A percentile compares a stretch with the other conserved stretches of the same genome.
Conservation (phyloP, 2,113 vertebrate genomes). For the zebrafish (Danio rerio) region DNA sequence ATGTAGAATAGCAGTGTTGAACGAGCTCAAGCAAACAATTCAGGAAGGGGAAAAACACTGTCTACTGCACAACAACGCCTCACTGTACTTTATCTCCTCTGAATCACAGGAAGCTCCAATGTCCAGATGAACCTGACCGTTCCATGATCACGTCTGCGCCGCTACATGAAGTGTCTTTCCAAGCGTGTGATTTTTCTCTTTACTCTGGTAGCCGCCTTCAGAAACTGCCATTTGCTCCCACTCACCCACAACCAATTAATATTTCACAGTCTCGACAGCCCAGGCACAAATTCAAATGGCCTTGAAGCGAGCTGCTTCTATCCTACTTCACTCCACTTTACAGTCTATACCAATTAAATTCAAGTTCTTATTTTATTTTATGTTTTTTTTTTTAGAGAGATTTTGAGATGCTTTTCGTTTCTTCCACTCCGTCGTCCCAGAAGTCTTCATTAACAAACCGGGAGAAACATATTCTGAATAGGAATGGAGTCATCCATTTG, state of each 20-base stretch:
- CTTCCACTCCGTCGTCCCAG: constrained; percentile 56
- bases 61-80: constrained; percentile 18
- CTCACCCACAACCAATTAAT: constrained; percentile 50
- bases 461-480: constrained; percentile 53
- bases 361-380: constrained; percentile 47
- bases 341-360: constrained; percentile 62
- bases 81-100: constrained; percentile 13
- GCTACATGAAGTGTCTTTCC: constrained; percentile 51
- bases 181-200: constrained; percentile 46
- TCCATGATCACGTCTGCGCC: constrained; percentile 44
- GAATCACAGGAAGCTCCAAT: constrained; percentile 29
- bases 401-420: constrained; percentile 48
- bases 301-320: constrained; percentile 43
- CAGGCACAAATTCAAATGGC: constrained; percentile 52
- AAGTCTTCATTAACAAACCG: constrained; percentile 62
- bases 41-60: background rate
- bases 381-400: constrained; percentile 7
- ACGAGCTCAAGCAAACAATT: constrained; percentile 1
- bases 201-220: constrained; percentile 29
- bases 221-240: constrained; percentile 46
- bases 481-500: constrained; percentile 46
- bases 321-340: constrained; percentile 40
- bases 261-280: constrained; percentile 48
- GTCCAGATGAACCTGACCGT: constrained; percentile 48
- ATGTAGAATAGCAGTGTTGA: constrained; percentile 18